Conservation (phyloP, 2,797 vertebrate species). For the Hephaestus fuliginosus region DNA sequence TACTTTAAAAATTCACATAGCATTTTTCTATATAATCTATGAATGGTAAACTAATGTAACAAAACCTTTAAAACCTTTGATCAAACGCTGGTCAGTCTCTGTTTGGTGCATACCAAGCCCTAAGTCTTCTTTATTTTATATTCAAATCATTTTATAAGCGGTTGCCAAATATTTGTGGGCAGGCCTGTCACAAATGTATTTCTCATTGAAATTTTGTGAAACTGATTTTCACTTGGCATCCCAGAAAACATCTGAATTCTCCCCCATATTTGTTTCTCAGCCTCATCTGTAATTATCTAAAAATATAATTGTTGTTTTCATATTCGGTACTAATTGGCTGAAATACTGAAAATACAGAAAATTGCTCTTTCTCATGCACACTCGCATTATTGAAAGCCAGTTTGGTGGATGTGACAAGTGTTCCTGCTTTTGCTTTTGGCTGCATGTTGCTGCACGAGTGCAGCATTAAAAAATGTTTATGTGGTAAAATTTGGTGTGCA, state of each 20-base stretch:
- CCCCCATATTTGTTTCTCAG: too few relatives aligned
- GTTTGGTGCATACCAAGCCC: not conserved
- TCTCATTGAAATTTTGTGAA: not conserved
- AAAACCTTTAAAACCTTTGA: not conserved
- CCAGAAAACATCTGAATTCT: not conserved
- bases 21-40: conserved; percentile 4
- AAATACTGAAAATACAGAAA: not conserved
- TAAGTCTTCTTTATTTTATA: not conserved
- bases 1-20: not conserved
- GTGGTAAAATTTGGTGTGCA: too few relatives aligned
- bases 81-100: not conserved
- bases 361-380: not conserved
- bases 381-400: not conserved
- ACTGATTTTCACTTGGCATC: not conserved
- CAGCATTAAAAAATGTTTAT: not conserved
- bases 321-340: not conserved
- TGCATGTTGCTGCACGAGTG: not conserved
- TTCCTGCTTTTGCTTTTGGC: not conserved
- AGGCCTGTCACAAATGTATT: not conserved
- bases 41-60: conserved; percentile 1
- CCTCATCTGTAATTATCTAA: not conserved
- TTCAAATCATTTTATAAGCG: not conserved
- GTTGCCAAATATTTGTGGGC: not conserved
- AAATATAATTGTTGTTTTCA: not conserved
- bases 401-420: not conserved